Conservation (phyloP, 2,888 invertebrate species). For the Scaptodrosophila latifasciaeformis region DNA sequence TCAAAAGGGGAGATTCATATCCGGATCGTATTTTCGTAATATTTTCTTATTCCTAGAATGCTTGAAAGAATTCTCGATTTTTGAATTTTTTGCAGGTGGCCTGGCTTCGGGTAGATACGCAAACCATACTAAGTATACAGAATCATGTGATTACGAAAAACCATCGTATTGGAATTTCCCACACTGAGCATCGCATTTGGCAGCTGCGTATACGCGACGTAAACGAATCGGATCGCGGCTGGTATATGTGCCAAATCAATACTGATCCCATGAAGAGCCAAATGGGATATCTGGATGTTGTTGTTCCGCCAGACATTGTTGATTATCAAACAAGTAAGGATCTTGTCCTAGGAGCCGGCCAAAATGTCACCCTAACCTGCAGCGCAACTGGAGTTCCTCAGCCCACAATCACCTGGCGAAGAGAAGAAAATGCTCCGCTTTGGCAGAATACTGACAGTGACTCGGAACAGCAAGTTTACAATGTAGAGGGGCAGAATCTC, state of each 20-base stretch:
- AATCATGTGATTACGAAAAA: slow-evolving; percentile 93
- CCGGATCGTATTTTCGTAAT: too few relatives aligned
- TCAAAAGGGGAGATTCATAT: too few relatives aligned
- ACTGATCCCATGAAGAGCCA: slow-evolving; percentile 95
- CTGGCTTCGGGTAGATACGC: slow-evolving; percentile 92
- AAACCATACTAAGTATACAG: slow-evolving; percentile 92
- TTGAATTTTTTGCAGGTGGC: slow-evolving; percentile 81
- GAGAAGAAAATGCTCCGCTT: slow-evolving; percentile 83
- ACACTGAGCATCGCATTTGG: slow-evolving; percentile 91
- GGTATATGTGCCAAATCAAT: slow-evolving; percentile 95
- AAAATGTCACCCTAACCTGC: slow-evolving; percentile 89
- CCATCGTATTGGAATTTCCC: slow-evolving; percentile 88
- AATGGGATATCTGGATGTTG: slow-evolving; percentile 89
- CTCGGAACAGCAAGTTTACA: slow-evolving; percentile 61
- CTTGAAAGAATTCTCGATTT: background rate
- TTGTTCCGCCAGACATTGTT: slow-evolving; percentile 90
- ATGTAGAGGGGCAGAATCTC: slow-evolving; percentile 70
- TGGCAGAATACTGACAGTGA: slow-evolving; percentile 24
- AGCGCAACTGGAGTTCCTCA: slow-evolving; percentile 90
- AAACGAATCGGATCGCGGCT: slow-evolving; percentile 86
- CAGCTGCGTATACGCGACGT: slow-evolving; percentile 90
- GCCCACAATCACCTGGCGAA: slow-evolving; percentile 90
- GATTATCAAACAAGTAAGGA: slow-evolving; percentile 91
- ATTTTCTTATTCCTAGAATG: background rate
- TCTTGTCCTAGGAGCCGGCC: slow-evolving; percentile 89